Evolutionary conservation across 2,113 vertebrate genomes (phyloP).

Genomic region (Cavia aperea): DNA sequence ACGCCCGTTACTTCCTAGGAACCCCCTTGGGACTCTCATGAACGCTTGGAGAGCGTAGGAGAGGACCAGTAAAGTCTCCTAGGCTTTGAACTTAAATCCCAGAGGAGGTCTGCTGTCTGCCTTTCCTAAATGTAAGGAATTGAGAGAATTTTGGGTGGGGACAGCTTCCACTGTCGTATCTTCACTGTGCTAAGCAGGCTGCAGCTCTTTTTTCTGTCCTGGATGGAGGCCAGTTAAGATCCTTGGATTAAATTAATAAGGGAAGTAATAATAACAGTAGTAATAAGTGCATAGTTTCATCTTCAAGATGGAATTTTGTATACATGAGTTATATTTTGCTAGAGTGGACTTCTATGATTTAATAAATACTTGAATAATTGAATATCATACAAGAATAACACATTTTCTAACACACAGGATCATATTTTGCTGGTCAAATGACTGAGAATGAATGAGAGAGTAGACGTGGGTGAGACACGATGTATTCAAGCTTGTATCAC

Average conservation of each 20-base stretch:
- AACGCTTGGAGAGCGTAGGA: neutral
- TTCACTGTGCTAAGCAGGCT: neutral
- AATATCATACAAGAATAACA: neutral
- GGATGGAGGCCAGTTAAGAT: neutral
- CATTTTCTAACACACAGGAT: neutral
- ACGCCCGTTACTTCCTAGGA: neutral
- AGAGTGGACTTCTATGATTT: neutral
- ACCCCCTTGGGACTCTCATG: neutral
- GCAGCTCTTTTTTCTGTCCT: neutral
- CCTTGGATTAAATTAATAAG: neutral
- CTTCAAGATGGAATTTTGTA: neutral
- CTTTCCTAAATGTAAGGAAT: neutral
- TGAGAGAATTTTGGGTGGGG: neutral
- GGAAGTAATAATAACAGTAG: neutral
- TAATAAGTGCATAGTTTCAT: neutral
- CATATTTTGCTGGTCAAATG: neutral
- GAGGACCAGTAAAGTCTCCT: neutral
- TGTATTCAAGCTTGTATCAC: neutral
- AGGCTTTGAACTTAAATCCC: constrained; percentile 10
- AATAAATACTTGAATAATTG: constrained; percentile 1
- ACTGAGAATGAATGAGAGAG: neutral
- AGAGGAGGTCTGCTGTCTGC: neutral
- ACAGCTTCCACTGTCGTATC: neutral
- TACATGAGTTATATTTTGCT: constrained; percentile 10
- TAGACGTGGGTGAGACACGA: neutral